Evolutionary conservation across 2,888 invertebrate genomes (phyloP), one percentile per base, ranked within the genome.

Genomic region (Formica aserva): DNA sequence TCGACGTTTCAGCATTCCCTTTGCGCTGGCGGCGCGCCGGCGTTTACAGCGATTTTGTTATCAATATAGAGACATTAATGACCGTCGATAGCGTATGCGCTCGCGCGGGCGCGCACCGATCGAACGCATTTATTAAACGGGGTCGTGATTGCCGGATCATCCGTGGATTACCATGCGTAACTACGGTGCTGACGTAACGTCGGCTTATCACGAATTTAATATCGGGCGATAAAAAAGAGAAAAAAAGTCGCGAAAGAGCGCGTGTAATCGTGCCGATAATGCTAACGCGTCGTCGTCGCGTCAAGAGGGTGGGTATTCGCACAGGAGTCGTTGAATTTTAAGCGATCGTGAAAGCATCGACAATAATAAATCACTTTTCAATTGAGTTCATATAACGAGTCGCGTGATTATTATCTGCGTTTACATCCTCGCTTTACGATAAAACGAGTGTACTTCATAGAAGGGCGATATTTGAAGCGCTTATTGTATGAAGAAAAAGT

Each of bases 1-100:
- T 80, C 78, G 78, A 74, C 74, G 60, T 74, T 80, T 80, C 78
- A 45, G 75, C 78, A 80, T 80, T 80, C 78, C 78, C 78, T 80
- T 80, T 80, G 78, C 78, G 72, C 29, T 32, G 72, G 41, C 72
- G 52, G 52, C 76, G 76, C 72, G 78, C 72, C 72, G 38, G 55
- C 74, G 74, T 78, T 78, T 72, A 72, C 78, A 62, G 60, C 57
- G 74, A 80, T 80, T 80, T 80, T 57, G 78, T 80, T 80, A 80
- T 60, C 78, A 57, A 78, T 78, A 78, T 78, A 29, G 78, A 60
- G 78, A 80, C 74, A 35, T 80, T 80, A 80, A 80, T 80, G 78
- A 80, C 78, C 45, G 74, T 80, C 74, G 74, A 80, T 72, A 41
- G 77, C 32, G 29, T 41, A 41, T 29, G 38, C 48, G 55, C 35